A percentile compares a stretch with the other conserved stretches of the same genome.
Conservation (phyloP, 2,888 invertebrate species). For the Noctua comes region DNA sequence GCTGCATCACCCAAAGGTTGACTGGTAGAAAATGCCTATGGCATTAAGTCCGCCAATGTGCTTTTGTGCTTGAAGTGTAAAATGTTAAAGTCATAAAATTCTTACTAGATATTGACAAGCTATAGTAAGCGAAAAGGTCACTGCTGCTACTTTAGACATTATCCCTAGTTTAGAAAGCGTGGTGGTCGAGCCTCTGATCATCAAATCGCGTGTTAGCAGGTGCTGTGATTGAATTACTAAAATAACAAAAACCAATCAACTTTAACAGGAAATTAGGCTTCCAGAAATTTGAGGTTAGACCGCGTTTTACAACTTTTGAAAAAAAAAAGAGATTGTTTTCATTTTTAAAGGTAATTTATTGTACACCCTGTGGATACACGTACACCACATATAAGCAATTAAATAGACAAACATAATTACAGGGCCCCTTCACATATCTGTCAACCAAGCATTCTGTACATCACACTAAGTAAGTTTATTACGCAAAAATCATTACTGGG, state of each 20-base stretch:
- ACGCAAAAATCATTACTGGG: too few relatives aligned
- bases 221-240: constrained; percentile 1
- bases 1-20: too few relatives aligned
- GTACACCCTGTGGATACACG: background rate
- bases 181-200: constrained; percentile 6
- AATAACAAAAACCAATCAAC: constrained; percentile 6
- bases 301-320: background rate
- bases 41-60: too few relatives aligned
- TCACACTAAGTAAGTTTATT: too few relatives aligned
- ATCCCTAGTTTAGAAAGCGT: background rate
- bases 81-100: too few relatives aligned
- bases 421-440: too few relatives aligned
- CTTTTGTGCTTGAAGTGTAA: too few relatives aligned
- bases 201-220: constrained; percentile 25
- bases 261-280: background rate
- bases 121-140: too few relatives aligned
- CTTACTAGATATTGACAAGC: background rate
- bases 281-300: background rate
- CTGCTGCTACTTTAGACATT: too few relatives aligned
- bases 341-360: background rate
- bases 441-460: too few relatives aligned
- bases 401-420: background rate
- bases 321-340: background rate
- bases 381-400: background rate
- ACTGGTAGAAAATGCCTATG: too few relatives aligned